Conservation (phyloP, 2,797 vertebrate species). For the Acanthurus lineatus region DNA sequence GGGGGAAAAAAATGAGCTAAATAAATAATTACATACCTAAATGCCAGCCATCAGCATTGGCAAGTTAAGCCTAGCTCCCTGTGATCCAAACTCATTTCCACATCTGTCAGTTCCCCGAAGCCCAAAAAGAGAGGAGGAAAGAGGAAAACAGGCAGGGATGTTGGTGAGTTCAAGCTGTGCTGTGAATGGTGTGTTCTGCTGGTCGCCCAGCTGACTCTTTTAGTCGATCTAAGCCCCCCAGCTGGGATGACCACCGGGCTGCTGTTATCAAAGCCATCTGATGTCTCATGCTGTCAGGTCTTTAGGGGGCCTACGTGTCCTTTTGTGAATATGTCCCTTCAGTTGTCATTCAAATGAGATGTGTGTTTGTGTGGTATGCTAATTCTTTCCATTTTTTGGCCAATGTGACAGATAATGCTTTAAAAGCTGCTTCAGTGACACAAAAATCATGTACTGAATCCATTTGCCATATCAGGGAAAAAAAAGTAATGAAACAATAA, state of each 20-base stretch:
- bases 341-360: slow-evolving; percentile 63
- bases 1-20: slow-evolving; percentile 26
- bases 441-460: slow-evolving; percentile 41
- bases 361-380: slow-evolving; percentile 47
- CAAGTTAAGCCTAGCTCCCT: slow-evolving; percentile 38
- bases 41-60: slow-evolving; percentile 47
- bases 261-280: slow-evolving; percentile 74
- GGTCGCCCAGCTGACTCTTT: slow-evolving; percentile 67
- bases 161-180: slow-evolving; percentile 55
- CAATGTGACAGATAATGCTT: slow-evolving; percentile 45
- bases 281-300: slow-evolving; percentile 59
- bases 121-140: slow-evolving; percentile 34
- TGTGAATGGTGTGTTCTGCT: slow-evolving; percentile 57
- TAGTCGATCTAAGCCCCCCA: slow-evolving; percentile 71
- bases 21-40: slow-evolving; percentile 70
- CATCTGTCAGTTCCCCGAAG: slow-evolving; percentile 33
- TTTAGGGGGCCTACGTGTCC: slow-evolving; percentile 50
- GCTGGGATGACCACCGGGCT: slow-evolving; percentile 73
- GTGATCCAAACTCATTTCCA: slow-evolving; percentile 54
- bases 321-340: slow-evolving; percentile 69
- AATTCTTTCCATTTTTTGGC: slow-evolving; percentile 60
- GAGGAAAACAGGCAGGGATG: slow-evolving; percentile 49
- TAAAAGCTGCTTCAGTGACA: slow-evolving; percentile 54
- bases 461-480: slow-evolving; percentile 25
- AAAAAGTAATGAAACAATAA: slow-evolving; percentile 30